phyloP scores from a whole-genome alignment of 2,888 invertebrate species.

The Keiferia lycopersicella region DNA sequence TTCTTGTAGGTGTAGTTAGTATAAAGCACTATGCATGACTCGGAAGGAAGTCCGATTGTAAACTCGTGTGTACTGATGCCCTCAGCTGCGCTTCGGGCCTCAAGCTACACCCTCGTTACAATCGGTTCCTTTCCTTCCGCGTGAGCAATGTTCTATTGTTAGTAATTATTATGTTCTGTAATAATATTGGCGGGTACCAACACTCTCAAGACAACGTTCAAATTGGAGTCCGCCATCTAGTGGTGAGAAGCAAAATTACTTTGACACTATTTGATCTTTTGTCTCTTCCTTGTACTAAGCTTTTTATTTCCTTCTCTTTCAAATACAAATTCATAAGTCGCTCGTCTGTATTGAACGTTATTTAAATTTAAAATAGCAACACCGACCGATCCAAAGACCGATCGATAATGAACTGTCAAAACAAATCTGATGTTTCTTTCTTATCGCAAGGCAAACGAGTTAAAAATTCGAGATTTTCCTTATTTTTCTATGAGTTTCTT shows the following conservation, averaged over 20 bases:
- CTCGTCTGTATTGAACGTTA: background rate
- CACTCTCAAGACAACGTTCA: too few relatives aligned
- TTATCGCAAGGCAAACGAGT: background rate
- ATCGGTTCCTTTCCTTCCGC: too few relatives aligned
- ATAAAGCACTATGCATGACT: too few relatives aligned
- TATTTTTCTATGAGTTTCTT: background rate
- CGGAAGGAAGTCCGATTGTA: too few relatives aligned
- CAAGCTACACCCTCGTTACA: too few relatives aligned
- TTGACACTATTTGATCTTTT: background rate
- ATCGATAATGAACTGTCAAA: constrained; percentile 1
- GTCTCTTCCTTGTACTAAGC: background rate
- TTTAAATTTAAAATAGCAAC: constrained; percentile 2
- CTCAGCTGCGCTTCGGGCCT: too few relatives aligned
- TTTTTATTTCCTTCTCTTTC: background rate
- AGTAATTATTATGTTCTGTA: too few relatives aligned
- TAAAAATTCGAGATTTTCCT: background rate
- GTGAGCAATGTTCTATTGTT: too few relatives aligned
- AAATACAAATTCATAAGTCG: background rate
- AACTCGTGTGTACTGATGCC: too few relatives aligned
- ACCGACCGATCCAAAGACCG: background rate
- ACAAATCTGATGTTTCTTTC: constrained; percentile 14
- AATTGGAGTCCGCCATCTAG: too few relatives aligned
- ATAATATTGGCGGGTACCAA: too few relatives aligned
- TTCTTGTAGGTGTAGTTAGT: too few relatives aligned
- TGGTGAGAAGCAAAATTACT: background rate